Evolutionary conservation across 2,113 vertebrate genomes (phyloP), one percentile per base, ranked within the genome.

Genomic region (Syngnathus scovelli): DNA sequence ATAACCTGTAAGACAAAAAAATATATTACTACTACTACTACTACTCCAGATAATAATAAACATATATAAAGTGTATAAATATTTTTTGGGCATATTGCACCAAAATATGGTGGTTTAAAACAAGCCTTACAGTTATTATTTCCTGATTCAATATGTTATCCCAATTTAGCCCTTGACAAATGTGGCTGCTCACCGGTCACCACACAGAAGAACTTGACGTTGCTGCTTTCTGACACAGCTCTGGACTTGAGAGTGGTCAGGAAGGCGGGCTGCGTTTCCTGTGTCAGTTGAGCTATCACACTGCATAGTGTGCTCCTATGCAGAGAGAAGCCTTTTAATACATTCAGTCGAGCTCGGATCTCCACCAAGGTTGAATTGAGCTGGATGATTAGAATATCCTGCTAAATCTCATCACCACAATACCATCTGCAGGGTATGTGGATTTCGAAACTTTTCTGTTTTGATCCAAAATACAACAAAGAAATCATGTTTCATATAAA

Each of bases 221-320:
- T 95, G 78, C 91, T 92, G 43, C 93, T 87, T 81, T 96, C 93
- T 0, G 94, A 98, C 75, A 99, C 95, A 68, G 97, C 92, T 71
- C 86, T 93, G 64, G 96, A 96, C 88, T 94, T 95, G 83, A 98
- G 91, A 3, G 96, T 98, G 65, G 90, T 93, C 87, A 95, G 92
- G 67, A 99, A 99, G 12, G 90, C 87, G 0, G 97, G 97, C 83
- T 98, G 96, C 6, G 93, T 97, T 79, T 99, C 97, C 74, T 98
- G 96, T 1, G 95, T 95, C 80, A 99, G 84, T 69, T 98, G 96
- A 61, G 95, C 93, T 70, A 98, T 98, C 79, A 99, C 92, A 67
- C 90, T 94, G 91, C 95, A 98, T 80, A 99, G 93, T 64, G 95
- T 98, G 91, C 94, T 97, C 93, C 97, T 99, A 87, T 13, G 83